Percentiles rank a stretch among this genome's conserved stretches.
Evolutionary conservation across 2,888 invertebrate genomes (phyloP).

Genomic region (Cactoblastis cactorum): DNA sequence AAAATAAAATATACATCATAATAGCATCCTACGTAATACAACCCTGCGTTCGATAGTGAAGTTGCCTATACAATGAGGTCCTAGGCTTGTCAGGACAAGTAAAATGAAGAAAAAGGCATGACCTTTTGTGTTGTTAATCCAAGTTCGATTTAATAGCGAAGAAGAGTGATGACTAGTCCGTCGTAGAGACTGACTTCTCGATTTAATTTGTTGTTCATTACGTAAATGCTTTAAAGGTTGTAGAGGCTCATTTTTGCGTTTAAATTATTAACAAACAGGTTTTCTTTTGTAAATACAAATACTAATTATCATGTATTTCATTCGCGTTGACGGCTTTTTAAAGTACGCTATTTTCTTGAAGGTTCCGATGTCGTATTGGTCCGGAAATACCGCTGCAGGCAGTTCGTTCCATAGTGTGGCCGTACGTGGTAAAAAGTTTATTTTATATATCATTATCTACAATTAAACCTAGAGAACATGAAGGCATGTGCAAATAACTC

Average conservation of each 20-base stretch:
- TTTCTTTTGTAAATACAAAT: conserved; percentile 5
- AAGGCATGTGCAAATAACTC: no score
- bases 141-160: background rate
- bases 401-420: no score
- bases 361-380: no score
- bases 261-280: background rate
- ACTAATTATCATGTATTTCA: no score
- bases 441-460: no score
- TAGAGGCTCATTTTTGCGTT: background rate
- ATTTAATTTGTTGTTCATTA: conserved; percentile 4
- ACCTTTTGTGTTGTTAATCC: conserved; percentile 2
- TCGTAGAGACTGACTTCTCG: background rate
- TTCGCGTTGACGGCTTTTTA: no score
- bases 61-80: conserved; percentile 4
- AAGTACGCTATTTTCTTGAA: no score
- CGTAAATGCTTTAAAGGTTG: background rate
- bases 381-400: no score
- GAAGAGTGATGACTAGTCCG: conserved; percentile 7
- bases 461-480: no score
- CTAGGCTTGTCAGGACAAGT: background rate
- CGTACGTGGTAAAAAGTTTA: no score
- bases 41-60: background rate
- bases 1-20: background rate
- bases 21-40: background rate
- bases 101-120: background rate